Conservation (phyloP, 2,797 vertebrate genomes). For the Propithecus perrieri region DNA sequence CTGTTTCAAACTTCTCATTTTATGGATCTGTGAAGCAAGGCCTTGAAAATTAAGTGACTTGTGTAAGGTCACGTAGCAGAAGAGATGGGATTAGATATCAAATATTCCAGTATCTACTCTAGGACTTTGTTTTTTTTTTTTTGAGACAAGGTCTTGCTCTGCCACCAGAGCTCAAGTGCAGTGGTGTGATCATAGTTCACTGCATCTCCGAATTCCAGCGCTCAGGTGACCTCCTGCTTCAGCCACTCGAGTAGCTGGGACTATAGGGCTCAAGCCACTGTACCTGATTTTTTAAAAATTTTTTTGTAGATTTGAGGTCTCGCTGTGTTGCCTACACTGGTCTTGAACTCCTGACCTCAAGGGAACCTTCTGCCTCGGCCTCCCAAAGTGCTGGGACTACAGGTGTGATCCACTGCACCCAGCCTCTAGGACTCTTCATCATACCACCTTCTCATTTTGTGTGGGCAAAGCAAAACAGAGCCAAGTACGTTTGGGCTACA, state of each 20-base stretch:
- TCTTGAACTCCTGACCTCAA: not conserved
- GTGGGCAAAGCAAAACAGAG: constrained; percentile 17
- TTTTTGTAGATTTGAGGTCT: too few relatives aligned
- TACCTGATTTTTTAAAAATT: too few relatives aligned
- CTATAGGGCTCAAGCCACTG: too few relatives aligned
- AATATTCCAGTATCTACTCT: not conserved
- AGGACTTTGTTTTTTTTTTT: not conserved
- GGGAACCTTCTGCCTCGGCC: not conserved
- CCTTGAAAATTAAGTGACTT: not conserved
- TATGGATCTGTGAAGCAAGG: not conserved
- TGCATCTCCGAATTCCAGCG: too few relatives aligned
- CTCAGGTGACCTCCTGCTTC: too few relatives aligned
- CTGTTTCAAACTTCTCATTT: constrained; percentile 3
- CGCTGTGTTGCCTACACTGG: too few relatives aligned
- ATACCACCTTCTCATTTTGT: constrained; percentile 35
- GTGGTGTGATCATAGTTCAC: too few relatives aligned
- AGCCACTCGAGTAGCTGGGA: too few relatives aligned
- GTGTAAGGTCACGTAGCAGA: not conserved
- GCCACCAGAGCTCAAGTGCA: too few relatives aligned
- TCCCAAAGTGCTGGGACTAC: not conserved
- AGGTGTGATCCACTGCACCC: not conserved
- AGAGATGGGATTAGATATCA: not conserved
- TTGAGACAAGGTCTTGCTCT: not conserved
- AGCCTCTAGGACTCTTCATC: not conserved
- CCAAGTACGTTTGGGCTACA: not conserved